phyloP scores from a whole-genome alignment of 2,113 vertebrate species.

The Phrynosoma blainvillii region DNA sequence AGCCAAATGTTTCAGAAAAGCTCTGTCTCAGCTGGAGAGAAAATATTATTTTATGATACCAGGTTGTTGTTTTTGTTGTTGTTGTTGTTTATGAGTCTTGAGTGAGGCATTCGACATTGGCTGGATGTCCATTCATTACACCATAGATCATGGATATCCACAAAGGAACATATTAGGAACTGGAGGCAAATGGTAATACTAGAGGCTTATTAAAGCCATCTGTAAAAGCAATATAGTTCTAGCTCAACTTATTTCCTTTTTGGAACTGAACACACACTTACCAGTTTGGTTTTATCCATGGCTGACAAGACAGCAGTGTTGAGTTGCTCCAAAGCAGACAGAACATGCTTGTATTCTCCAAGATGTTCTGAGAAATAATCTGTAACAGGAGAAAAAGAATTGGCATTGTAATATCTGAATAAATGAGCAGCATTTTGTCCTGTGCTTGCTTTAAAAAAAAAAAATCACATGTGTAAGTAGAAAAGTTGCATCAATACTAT shows the following conservation, averaged over 20 bases:
- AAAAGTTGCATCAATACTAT: background rate
- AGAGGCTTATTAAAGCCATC: background rate
- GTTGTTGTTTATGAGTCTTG: background rate
- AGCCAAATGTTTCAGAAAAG: background rate
- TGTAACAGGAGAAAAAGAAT: slow-evolving; percentile 56
- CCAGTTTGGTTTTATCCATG: slow-evolving; percentile 97
- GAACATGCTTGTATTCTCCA: slow-evolving; percentile 90
- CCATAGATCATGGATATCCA: background rate
- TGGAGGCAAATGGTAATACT: background rate
- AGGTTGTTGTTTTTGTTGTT: background rate
- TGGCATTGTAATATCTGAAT: background rate
- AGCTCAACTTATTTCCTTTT: background rate
- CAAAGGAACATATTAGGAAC: background rate
- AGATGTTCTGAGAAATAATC: slow-evolving; percentile 95
- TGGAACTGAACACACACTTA: slow-evolving; percentile 62
- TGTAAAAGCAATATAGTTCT: background rate
- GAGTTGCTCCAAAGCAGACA: slow-evolving; percentile 91
- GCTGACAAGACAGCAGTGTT: slow-evolving; percentile 91
- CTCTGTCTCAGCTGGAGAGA: background rate
- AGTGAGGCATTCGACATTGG: background rate
- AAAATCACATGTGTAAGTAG: background rate
- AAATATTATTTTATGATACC: background rate
- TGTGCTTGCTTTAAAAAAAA: background rate
- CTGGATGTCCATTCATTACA: background rate
- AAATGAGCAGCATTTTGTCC: background rate